These are phyloP conservation scores for Furcifer pardalis DNA, from an alignment of 2,797 vertebrate genomes.

Conservation along the genomic window DNA sequence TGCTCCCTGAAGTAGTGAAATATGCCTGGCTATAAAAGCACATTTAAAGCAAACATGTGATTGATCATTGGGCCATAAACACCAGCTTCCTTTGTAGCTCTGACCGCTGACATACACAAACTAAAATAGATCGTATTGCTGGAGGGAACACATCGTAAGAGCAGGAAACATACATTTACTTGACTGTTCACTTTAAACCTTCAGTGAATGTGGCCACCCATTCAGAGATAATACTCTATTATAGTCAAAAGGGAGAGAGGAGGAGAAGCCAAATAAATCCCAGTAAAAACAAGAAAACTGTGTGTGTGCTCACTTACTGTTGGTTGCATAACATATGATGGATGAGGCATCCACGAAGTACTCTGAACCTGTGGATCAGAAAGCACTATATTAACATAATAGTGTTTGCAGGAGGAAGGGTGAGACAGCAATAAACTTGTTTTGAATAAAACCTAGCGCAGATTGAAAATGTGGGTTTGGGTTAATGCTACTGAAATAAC, in stretches of 20 bases:
- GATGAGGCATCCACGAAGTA: constrained; percentile 99
- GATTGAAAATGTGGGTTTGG: background rate
- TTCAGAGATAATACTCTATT: constrained; percentile 27
- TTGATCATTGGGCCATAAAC: no score
- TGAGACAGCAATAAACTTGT: background rate
- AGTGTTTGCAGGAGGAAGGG: constrained; percentile 1
- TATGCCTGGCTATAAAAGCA: no score
- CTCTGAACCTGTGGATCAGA: constrained; percentile 92
- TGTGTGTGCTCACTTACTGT: constrained; percentile 88
- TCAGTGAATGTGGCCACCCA: constrained; percentile 31
- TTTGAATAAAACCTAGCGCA: background rate
- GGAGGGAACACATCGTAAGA: no score
- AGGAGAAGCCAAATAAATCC: constrained; percentile 37
- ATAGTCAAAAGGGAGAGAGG: background rate
- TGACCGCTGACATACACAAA: no score
- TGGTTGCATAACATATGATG: constrained; percentile 99
- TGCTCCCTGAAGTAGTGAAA: no score
- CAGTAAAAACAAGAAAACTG: constrained; percentile 63
- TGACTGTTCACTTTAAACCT: no score
- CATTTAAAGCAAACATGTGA: no score
- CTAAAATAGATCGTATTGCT: no score
- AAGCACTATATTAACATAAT: constrained; percentile 74
- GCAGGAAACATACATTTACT: no score
- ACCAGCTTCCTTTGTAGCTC: no score
- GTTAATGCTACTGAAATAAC: no score